Base-by-base conservation (phyloP, 2,797 vertebrate genomes). In the Limnodromus scolopaceus region DNA sequence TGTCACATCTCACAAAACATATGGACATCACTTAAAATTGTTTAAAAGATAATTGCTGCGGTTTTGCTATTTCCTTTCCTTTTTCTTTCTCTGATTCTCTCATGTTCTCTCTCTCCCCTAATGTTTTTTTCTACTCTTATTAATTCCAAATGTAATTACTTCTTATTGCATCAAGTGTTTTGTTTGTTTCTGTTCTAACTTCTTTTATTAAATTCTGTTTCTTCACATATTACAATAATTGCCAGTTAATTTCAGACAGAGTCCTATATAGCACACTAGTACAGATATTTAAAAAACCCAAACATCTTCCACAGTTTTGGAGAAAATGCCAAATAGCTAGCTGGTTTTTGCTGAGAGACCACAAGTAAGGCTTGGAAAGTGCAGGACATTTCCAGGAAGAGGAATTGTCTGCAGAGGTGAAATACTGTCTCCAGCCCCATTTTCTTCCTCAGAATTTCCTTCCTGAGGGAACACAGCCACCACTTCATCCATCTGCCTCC, bases 401-500 rank as follows among this genome's bases (percentile, higher is more conserved):
- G 3, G 17, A 84, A 24, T 38, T 70, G 10, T 76, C 41, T 74
- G 13, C 9, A 2, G 19, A 80, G 25, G 3, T 19, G 18, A 77
- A 80, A 76, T 36, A 64, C 2, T 4, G 6, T 36, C 25, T 65
- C 63, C 6, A 13, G 2, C 9, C 4, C 25, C 16, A 2, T 77
- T 76, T 96, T 55, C 60, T 70, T 89, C 89, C 64, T 41, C 96
- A 98, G 96, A 97, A 55, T 91, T 89, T 84, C 30, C 51, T 91
- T 12, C 90, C 94, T 15, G 96, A 98, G 55, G 95, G 89, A 86
- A 97, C 94, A 4, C 91, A 98, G 95, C 93, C 96, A 38, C 93
- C 84, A 11, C 96, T 98, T 34, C 98, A 98, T 63, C 97, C 97
- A 88, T 98, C 98, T 1, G 95, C 98, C 95, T 98, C 98, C 92